Percentiles rank a stretch among this genome's conserved stretches.
Conservation (phyloP, 2,888 invertebrate species). For the Drosophila barbarae region DNA sequence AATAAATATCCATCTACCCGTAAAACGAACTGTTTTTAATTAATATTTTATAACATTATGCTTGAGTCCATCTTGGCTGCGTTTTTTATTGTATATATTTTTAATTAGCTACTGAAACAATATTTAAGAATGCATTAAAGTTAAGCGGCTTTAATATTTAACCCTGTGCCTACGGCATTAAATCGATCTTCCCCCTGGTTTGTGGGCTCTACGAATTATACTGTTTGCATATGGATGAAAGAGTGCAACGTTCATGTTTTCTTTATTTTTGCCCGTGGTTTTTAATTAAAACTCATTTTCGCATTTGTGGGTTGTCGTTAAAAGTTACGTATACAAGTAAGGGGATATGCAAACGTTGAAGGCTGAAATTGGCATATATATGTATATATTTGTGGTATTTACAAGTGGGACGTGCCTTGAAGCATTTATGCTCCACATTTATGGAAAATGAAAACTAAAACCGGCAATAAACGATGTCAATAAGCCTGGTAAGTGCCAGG, state of each 20-base stretch:
- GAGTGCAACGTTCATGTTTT: constrained; percentile 30
- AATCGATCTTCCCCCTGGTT: constrained; percentile 4
- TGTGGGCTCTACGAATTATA: constrained; percentile 10
- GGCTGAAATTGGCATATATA: not conserved
- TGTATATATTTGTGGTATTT: not conserved
- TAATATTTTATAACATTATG: not conserved
- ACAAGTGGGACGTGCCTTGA: constrained; percentile 19
- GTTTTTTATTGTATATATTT: not conserved
- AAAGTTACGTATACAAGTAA: constrained; percentile 20
- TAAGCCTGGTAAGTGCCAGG: constrained; percentile 4
- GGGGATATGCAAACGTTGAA: constrained; percentile 5
- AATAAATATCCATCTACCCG: not conserved
- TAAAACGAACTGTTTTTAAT: not conserved
- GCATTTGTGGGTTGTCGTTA: constrained; percentile 37
- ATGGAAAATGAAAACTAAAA: constrained; percentile 28
- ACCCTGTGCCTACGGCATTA: constrained; percentile 11
- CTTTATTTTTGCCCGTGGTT: constrained; percentile 6
- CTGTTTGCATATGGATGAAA: constrained; percentile 6
- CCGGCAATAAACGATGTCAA: constrained; percentile 2
- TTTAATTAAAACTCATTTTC: constrained; percentile 57
- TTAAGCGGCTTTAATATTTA: constrained; percentile 24
- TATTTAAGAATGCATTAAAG: constrained; percentile 12
- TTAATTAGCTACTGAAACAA: not conserved
- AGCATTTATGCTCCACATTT: constrained; percentile 17
- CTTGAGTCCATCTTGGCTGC: not conserved